These are phyloP conservation scores for Chloroceryle amazona DNA, from an alignment of 2,797 vertebrate species.

Conservation along the genomic window DNA sequence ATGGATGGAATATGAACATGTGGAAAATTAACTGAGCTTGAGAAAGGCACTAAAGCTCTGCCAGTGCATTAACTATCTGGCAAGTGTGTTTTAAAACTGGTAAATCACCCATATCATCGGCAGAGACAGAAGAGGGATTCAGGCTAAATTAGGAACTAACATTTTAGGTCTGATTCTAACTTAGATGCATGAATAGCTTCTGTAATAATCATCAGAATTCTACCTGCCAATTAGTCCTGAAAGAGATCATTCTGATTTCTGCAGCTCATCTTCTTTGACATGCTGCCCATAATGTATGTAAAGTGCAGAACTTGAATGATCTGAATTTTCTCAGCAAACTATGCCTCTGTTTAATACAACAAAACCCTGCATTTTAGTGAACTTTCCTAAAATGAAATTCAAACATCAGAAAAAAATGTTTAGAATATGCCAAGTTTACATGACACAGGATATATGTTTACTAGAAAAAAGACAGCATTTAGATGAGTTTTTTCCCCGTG, in stretches of 20 bases:
- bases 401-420: not conserved
- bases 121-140: not conserved
- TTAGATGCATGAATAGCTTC: not conserved
- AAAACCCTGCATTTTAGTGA: not conserved
- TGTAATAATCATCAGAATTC: not conserved
- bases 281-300: not conserved
- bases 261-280: not conserved
- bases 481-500: not conserved
- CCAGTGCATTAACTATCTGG: conserved; percentile 40
- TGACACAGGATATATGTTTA: not conserved
- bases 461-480: not conserved
- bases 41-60: conserved; percentile 39
- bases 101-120: conserved; percentile 14
- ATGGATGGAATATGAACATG: conserved; percentile 12
- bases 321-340: not conserved
- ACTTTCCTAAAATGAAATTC: not conserved
- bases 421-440: not conserved
- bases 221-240: conserved; percentile 10
- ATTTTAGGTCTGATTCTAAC: conserved; percentile 34
- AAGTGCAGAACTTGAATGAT: not conserved
- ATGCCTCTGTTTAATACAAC: not conserved
- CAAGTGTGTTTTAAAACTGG: conserved; percentile 6
- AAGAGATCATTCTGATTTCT: not conserved
- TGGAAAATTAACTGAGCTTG: conserved; percentile 57
- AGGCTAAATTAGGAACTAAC: not conserved